Conservation (phyloP, 2,888 invertebrate species). For the Flexamia atlantica region DNA sequence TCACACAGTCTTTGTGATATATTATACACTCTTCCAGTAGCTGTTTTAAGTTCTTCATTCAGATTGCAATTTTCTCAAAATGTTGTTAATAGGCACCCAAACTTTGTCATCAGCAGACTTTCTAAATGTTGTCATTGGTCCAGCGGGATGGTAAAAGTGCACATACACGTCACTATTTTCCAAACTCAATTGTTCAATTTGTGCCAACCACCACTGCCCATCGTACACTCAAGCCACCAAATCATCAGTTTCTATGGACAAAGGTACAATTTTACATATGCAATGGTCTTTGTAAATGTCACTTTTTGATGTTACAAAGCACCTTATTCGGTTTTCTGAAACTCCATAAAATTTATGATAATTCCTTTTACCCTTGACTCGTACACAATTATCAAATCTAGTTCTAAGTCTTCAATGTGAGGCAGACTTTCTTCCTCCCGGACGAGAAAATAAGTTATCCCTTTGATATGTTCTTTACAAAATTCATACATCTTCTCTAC, state of each 20-base stretch:
- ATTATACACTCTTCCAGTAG: not conserved
- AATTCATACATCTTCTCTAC: constrained; percentile 32
- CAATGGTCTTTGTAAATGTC: not conserved
- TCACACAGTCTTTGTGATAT: not conserved
- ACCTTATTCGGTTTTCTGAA: not conserved
- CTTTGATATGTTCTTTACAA: constrained; percentile 39
- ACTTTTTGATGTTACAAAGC: not conserved
- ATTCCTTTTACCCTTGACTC: not conserved
- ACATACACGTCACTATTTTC: not conserved
- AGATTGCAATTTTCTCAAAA: not conserved
- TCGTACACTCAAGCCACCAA: not conserved
- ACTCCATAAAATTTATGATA: not conserved
- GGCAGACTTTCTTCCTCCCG: not conserved
- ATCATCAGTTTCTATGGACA: not conserved
- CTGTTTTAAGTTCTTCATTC: not conserved
- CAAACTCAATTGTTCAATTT: not conserved
- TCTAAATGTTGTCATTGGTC: not conserved
- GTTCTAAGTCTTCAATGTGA: not conserved
- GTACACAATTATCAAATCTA: not conserved
- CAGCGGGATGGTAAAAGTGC: not conserved
- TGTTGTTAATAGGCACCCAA: not conserved
- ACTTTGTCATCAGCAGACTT: not conserved
- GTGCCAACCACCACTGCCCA: not conserved
- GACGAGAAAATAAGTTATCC: not conserved
- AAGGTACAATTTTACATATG: not conserved